Conservation (phyloP, 2,888 invertebrate genomes). For the Xanthia togata region DNA sequence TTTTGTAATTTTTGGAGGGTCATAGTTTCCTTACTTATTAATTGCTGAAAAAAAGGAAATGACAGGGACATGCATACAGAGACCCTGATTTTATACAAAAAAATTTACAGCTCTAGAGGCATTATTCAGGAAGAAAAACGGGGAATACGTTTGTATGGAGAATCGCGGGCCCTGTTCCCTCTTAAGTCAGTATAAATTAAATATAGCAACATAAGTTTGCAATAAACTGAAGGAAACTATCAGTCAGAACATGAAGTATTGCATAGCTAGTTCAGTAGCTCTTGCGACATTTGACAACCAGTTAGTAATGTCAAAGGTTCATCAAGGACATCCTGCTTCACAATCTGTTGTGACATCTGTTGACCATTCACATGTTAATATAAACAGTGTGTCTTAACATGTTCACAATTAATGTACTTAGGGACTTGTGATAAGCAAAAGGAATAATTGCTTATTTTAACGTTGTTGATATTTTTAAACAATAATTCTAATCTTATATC, state of each 20-base stretch:
- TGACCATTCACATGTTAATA: constrained; percentile 33
- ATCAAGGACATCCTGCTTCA: constrained; percentile 65
- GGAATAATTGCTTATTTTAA: neutral
- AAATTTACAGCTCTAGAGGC: no score
- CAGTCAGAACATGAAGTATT: constrained; percentile 36
- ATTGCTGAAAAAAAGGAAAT: no score
- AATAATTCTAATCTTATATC: neutral
- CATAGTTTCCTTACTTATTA: no score
- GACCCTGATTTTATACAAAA: no score
- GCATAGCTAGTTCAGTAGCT: constrained; percentile 25
- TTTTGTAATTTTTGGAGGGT: no score
- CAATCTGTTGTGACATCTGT: constrained; percentile 60
- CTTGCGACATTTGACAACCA: constrained; percentile 70
- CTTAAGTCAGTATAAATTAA: neutral
- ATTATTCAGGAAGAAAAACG: no score
- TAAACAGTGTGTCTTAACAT: constrained; percentile 33
- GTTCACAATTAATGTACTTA: constrained; percentile 4
- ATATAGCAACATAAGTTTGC: constrained; percentile 14
- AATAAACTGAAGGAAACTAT: constrained; percentile 35
- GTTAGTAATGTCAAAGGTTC: constrained; percentile 61
- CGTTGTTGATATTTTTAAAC: neutral
- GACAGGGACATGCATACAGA: no score
- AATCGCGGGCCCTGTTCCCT: no score
- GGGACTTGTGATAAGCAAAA: neutral
- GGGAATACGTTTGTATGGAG: no score